phyloP scores from a whole-genome alignment of 2,113 vertebrate species.

The Dascyllus trimaculatus region DNA sequence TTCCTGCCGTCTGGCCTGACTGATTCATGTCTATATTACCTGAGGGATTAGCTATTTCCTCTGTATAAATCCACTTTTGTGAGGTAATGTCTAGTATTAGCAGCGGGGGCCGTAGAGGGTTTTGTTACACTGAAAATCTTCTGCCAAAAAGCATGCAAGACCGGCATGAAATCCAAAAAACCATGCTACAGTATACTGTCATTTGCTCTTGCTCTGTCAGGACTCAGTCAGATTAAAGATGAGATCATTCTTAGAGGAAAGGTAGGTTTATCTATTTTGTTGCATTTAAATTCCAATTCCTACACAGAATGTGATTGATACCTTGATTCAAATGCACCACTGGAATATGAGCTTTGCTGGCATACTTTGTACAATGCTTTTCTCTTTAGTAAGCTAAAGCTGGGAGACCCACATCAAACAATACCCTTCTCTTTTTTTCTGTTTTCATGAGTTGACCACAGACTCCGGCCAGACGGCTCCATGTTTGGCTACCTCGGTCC shows the following conservation, averaged over 20 bases:
- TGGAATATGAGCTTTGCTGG: not conserved
- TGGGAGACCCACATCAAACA: conserved; percentile 54
- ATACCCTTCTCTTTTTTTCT: conserved; percentile 39
- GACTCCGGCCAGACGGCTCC: conserved; percentile 83
- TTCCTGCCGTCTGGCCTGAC: conserved; percentile 63
- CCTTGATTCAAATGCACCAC: conserved; percentile 26
- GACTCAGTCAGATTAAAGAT: conserved; percentile 36
- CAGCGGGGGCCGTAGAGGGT: conserved; percentile 44
- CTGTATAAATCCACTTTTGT: conserved; percentile 73
- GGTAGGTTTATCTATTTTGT: conserved; percentile 28
- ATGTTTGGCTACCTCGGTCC: conserved; percentile 77
- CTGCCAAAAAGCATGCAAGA: conserved; percentile 61
- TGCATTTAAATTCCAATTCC: conserved; percentile 38
- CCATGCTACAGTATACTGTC: conserved; percentile 35
- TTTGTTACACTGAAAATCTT: conserved; percentile 54
- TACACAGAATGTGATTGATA: conserved; percentile 32
- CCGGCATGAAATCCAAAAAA: conserved; percentile 60
- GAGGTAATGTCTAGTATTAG: conserved; percentile 82
- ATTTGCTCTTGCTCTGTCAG: conserved; percentile 17
- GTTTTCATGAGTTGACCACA: conserved; percentile 81
- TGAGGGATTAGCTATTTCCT: conserved; percentile 80
- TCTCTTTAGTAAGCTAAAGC: conserved; percentile 30
- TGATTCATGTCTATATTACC: conserved; percentile 76
- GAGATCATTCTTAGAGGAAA: conserved; percentile 54
- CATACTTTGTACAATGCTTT: conserved; percentile 23